These are phyloP conservation scores for Eufriesea mexicana DNA, from an alignment of 1,140 invertebrate species.

Conservation along the genomic window DNA sequence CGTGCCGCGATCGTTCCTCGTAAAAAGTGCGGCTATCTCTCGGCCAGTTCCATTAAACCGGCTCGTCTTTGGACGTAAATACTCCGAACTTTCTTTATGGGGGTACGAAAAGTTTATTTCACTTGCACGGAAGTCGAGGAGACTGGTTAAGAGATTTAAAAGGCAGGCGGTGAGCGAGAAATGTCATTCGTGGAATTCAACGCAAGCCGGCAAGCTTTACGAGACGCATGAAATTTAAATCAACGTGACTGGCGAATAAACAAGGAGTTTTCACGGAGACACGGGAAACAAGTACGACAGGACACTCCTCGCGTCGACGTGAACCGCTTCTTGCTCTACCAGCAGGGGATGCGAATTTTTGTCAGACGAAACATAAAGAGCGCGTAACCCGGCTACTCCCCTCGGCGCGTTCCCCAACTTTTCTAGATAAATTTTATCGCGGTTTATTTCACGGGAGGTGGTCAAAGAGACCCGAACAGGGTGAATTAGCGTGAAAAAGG, in stretches of 20 bases:
- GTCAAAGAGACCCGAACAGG: background rate
- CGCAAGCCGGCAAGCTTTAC: background rate
- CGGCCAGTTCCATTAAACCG: background rate
- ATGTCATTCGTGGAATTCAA: background rate
- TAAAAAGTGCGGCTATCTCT: background rate
- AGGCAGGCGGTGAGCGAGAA: background rate
- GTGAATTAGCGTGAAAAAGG: slow-evolving; percentile 1
- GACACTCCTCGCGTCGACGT: too few relatives aligned
- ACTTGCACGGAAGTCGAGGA: background rate
- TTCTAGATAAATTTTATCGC: slow-evolving; percentile 12
- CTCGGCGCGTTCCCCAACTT: background rate
- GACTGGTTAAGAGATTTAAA: background rate
- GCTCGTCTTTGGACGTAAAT: background rate
- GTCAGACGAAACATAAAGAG: too few relatives aligned
- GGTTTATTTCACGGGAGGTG: background rate
- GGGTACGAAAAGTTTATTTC: background rate
- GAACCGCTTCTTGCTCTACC: too few relatives aligned
- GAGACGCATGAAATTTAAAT: background rate
- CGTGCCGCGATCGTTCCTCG: background rate
- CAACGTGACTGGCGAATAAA: too few relatives aligned
- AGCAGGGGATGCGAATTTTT: background rate
- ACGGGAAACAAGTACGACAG: background rate
- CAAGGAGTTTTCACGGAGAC: background rate
- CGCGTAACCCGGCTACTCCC: too few relatives aligned
- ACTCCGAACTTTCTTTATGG: background rate